Evolutionary conservation across 1,140 invertebrate genomes (phyloP).

Genomic region (Neotoxoptera formosana): DNA sequence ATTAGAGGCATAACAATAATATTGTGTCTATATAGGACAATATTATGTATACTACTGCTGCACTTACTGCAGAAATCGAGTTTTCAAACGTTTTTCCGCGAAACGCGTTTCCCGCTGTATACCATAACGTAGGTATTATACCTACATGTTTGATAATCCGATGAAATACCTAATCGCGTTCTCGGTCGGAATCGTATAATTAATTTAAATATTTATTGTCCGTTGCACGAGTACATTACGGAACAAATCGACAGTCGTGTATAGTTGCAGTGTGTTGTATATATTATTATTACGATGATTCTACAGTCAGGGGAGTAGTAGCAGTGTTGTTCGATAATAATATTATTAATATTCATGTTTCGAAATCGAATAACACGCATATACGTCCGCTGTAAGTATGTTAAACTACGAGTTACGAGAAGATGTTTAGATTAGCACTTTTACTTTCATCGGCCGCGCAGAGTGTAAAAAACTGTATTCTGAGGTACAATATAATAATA

Average conservation of each 20-base stretch:
- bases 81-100: neutral
- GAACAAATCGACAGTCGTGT: neutral
- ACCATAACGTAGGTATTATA: neutral
- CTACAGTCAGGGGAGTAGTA: neutral
- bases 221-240: neutral
- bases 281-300: neutral
- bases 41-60: too few species aligned
- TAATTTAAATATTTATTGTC: neutral
- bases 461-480: neutral
- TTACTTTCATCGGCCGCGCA: neutral
- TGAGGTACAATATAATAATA: neutral
- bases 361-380: neutral
- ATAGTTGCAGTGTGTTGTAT: neutral
- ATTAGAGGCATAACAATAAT: too few species aligned
- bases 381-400: neutral
- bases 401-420: neutral
- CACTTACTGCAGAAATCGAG: neutral
- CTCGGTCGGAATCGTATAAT: neutral
- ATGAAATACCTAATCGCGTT: neutral
- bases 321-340: neutral
- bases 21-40: too few species aligned
- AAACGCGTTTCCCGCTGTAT: neutral
- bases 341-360: slow-evolving; percentile 12
- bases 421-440: neutral
- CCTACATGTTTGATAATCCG: neutral